phyloP scores from a whole-genome alignment of 2,797 vertebrate genomes.

The Liasis olivaceus region DNA sequence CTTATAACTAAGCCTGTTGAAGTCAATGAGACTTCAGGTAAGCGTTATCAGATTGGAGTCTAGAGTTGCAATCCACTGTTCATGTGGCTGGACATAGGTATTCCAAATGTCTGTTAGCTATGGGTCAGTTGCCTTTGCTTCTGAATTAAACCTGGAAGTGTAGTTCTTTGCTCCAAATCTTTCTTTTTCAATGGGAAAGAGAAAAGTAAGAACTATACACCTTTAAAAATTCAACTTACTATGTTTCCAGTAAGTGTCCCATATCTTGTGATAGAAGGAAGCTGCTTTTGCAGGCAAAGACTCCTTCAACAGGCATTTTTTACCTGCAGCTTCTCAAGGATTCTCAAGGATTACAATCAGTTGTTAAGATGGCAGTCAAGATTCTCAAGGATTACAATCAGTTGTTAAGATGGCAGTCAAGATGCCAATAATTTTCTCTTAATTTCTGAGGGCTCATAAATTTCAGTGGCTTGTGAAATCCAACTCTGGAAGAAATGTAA shows the following conservation, averaged over 20 bases:
- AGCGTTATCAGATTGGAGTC: neutral
- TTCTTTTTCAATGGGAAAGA: neutral
- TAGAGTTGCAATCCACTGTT: neutral
- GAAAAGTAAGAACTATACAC: neutral
- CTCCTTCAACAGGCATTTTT: neutral
- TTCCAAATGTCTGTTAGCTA: neutral
- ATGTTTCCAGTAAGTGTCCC: no score
- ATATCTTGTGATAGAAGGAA: neutral
- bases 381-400: neutral
- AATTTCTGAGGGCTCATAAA: neutral
- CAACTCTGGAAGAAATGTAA: no score
- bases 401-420: neutral
- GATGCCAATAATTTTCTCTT: neutral
- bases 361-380: neutral
- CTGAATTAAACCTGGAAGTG: neutral
- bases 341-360: neutral
- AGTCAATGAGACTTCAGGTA: neutral
- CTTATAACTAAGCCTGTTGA: neutral
- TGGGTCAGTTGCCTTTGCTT: neutral
- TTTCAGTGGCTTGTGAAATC: no score
- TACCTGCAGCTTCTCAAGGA: neutral
- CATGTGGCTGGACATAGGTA: neutral
- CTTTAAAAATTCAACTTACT: neutral
- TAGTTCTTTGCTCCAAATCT: neutral
- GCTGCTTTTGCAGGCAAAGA: neutral